Conservation (phyloP, 2,113 vertebrate species). For the Gasterosteus nipponicus region DNA sequence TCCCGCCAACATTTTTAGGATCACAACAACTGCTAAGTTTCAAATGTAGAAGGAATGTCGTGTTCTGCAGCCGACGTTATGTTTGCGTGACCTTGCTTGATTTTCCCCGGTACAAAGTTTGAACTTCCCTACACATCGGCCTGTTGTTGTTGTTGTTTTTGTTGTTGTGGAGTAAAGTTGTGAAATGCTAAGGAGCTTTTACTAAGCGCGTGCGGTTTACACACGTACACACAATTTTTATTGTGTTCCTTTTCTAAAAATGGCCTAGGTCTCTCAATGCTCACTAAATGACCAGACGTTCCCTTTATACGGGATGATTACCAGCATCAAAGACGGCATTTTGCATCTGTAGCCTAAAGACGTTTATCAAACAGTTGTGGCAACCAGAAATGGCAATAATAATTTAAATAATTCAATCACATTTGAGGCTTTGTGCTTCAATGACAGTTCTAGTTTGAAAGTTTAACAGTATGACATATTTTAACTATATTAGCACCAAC, state of each 20-base stretch:
- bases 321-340: neutral
- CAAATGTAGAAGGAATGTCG: neutral
- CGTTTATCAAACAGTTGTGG: neutral
- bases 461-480: neutral
- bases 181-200: neutral
- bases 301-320: neutral
- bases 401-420: neutral
- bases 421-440: neutral
- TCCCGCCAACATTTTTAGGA: constrained; percentile 52
- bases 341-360: neutral
- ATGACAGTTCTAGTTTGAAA: neutral
- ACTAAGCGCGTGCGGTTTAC: neutral
- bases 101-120: constrained; percentile 16
- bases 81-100: constrained; percentile 22
- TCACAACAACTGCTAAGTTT: neutral
- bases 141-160: neutral
- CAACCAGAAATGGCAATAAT: neutral
- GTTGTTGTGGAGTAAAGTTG: neutral
- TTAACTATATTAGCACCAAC: neutral
- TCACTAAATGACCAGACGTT: neutral
- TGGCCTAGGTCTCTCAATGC: neutral
- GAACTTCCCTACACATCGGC: neutral
- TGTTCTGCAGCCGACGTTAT: neutral
- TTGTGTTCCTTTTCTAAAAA: neutral
- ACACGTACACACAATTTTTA: neutral